These are phyloP conservation scores for Sapajus apella DNA, from an alignment of 2,113 vertebrate genomes.

Conservation along the genomic window DNA sequence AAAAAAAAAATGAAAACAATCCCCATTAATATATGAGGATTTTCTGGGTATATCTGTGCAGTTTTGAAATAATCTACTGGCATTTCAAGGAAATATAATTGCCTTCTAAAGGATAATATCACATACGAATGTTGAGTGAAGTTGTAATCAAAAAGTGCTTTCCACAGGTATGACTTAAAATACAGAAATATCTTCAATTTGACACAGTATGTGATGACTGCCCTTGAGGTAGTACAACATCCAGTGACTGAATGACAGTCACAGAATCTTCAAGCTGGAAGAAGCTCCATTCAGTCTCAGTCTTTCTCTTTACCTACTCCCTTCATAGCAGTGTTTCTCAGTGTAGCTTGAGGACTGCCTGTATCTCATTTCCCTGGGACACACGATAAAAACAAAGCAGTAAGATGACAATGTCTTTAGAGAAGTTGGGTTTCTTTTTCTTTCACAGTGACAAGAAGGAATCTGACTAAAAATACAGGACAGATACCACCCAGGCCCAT, in stretches of 20 bases:
- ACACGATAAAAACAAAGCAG: neutral
- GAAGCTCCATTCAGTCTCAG: neutral
- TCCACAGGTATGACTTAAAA: conserved; percentile 46
- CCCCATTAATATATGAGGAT: neutral
- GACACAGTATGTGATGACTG: neutral
- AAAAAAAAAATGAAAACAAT: conserved; percentile 10
- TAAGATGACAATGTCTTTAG: conserved; percentile 9
- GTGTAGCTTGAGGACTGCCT: neutral
- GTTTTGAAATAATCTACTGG: conserved; percentile 33
- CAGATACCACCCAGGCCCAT: neutral
- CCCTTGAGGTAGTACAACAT: conserved; percentile 29
- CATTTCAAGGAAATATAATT: conserved; percentile 53
- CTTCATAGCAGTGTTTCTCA: neutral
- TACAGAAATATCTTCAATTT: neutral
- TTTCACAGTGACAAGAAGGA: neutral
- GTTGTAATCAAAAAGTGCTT: conserved; percentile 18
- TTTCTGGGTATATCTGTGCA: conserved; percentile 37
- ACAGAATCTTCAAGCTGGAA: neutral
- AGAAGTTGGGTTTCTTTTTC: conserved; percentile 27
- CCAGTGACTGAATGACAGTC: conserved; percentile 12
- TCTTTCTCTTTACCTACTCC: neutral
- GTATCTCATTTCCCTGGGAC: neutral
- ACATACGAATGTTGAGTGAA: neutral
- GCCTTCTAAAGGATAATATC: conserved; percentile 42
- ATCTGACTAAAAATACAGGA: neutral